Percentiles rank a stretch among this genome's conserved stretches.
Evolutionary conservation across 2,888 invertebrate genomes (phyloP).

Genomic region (Aspidiotus rigidus): DNA sequence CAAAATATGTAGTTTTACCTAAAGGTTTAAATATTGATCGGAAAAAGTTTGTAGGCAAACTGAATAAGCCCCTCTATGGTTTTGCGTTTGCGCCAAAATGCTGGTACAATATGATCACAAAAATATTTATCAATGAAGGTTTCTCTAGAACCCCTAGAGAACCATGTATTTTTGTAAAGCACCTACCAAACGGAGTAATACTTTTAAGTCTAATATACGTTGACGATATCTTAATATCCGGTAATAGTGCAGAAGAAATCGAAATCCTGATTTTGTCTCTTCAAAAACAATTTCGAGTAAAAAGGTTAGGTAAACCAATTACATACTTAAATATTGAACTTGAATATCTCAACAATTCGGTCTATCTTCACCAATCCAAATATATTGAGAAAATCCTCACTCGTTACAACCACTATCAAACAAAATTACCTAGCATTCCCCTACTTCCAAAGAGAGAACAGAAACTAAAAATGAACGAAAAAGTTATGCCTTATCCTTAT

Average conservation of each 20-base stretch:
- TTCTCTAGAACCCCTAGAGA: background rate
- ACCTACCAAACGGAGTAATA: background rate
- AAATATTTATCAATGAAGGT: background rate
- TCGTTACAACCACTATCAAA: background rate
- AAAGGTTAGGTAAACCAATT: background rate
- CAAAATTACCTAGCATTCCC: background rate
- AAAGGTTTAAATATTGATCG: background rate
- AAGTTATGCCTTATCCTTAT: background rate
- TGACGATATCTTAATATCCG: background rate
- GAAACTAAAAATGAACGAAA: background rate
- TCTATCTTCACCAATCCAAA: background rate
- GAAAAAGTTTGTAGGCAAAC: conserved; percentile 7
- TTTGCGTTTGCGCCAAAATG: conserved; percentile 5
- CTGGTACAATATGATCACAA: background rate
- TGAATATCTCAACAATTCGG: background rate
- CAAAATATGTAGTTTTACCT: conserved; percentile 5
- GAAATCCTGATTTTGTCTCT: background rate
- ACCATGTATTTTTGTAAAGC: background rate
- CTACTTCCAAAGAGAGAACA: background rate
- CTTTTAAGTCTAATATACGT: background rate
- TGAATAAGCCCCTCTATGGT: conserved; percentile 5
- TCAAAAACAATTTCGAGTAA: no score
- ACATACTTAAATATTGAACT: background rate
- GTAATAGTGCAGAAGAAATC: background rate
- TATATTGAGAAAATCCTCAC: conserved; percentile 29